A percentile compares a stretch with the other conserved stretches of the same genome.
phyloP scores from a whole-genome alignment of 1,140 invertebrate species.

The Bombus haemorrhoidalis region DNA sequence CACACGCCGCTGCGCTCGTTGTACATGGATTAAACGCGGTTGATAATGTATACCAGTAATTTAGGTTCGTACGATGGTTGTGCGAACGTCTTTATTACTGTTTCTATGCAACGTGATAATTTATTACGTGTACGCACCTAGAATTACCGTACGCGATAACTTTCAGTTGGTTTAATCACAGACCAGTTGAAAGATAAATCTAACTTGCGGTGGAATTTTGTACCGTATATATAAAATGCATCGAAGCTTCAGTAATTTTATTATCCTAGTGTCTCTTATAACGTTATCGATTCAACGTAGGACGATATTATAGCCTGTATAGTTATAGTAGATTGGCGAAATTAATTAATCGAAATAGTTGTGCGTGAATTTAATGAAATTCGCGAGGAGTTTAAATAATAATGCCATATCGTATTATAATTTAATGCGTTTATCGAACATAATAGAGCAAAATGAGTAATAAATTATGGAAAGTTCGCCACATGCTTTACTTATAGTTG shows the following conservation, averaged over 20 bases:
- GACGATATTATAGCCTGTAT: neutral
- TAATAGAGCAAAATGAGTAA: neutral
- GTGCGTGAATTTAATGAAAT: neutral
- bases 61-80: neutral
- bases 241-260: neutral
- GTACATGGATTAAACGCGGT: neutral
- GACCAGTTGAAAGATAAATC: neutral
- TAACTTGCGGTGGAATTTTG: neutral
- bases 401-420: neutral
- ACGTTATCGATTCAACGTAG: neutral
- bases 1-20: neutral
- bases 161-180: neutral
- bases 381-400: neutral
- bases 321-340: neutral
- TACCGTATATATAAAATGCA: neutral
- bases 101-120: neutral
- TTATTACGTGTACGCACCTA: neutral
- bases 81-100: slow-evolving; percentile 4
- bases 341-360: neutral
- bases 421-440: neutral
- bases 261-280: too few species aligned
- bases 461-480: neutral
- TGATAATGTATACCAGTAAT: slow-evolving; percentile 6
- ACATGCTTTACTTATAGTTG: neutral
- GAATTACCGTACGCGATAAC: neutral